Base-by-base conservation (phyloP, 2,113 vertebrate genomes). In the Catagonus wagneri region DNA sequence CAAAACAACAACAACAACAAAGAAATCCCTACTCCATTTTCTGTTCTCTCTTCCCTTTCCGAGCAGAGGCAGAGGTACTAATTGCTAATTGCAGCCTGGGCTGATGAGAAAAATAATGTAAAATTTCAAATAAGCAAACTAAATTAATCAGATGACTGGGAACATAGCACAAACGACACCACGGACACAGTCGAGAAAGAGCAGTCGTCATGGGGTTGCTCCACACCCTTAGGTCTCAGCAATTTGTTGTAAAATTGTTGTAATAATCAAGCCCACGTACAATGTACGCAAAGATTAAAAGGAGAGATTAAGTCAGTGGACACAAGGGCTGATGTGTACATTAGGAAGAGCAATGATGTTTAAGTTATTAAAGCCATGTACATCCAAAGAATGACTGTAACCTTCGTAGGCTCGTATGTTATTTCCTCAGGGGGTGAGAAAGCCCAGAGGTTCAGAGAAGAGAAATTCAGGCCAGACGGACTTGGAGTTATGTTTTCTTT, bases 101-200 rank as follows among this genome's bases (percentile, higher is more conserved):
- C 34, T 66, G 78, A 92, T 86, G 81, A 75, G 61, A 7, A 94
- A 97, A 96, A 76, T 60, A 80, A 83, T 44, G 58, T 81, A 58
- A 86, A 71, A 65, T 58, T 66, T 90, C n/a, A 36, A 92, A 65
- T 88, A 81, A 74, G 27, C 81, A 94, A 96, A 75, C 34, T 78
- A 87, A 85, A 58, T 90, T 96, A 97, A 96, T 96, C 87, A 95
- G 75, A 66, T 93, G 94, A 92, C 94, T 90, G 34, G 71, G 54
- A 58, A 68, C 56, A 74, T 8, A 69, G 50, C 54, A 16, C 50
- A 96, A 83, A 93, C 60, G 75, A 87, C 91, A 93, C 39, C 36
- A 44, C 6, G 27, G 91, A 58, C 22, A 72, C 60, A 52, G 27
- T 12, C 2, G 60, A 83, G 80, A 56, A 79, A 94, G 44, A 85